Base-by-base conservation (phyloP, 2,888 invertebrate species). In the Plagodis pulveraria region DNA sequence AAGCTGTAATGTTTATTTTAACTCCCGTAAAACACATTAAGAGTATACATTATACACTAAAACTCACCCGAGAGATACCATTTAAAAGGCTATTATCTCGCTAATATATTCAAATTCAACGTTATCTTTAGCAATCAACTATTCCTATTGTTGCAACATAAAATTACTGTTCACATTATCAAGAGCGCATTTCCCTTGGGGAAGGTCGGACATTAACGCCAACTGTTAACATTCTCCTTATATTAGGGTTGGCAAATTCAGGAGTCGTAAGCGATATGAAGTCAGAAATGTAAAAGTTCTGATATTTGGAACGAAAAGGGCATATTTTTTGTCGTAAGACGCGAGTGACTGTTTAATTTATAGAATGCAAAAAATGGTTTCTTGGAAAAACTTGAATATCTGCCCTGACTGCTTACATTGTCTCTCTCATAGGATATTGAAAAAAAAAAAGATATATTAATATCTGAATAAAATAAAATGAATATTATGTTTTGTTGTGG, bases 171-270 rank as follows among this genome's bases (percentile, higher is more conserved):
- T 81, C 83, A 78, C 82, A 84, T 84, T 86, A 87, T 88, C 82
- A 87, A 85, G 83, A 83, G 83, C 76, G 72, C 80, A 87, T 87
- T 89, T 89, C 91, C 90, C 91, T 80, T 61, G 91, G 89, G 91
- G 86, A 84, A 77, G 80, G 78, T 71, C 76, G 72, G 73, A 89
- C 87, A 91, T 91, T 91, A 91, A 79, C 87, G 84, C 88, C 91
- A 91, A 91, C 91, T 91, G 91, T 90, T 89, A 86, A 74, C 87
- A 80, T 82, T 65, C 69, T 60, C 63, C 64, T 62, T 58, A 46
- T 11, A 11, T 11, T 61, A 61, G 60, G 60, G 60, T 45, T 56
- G 63, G 48, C 8, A 10, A 8, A 32, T 53, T 9, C 11, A 11
- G 46, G 12, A 34, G 33, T 51, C 41, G 41, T 35, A 33, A 34